A percentile compares a stretch with the other conserved stretches of the same genome.
Evolutionary conservation across 2,888 invertebrate species (phyloP).

Genomic region (Eristalis pertinax): DNA sequence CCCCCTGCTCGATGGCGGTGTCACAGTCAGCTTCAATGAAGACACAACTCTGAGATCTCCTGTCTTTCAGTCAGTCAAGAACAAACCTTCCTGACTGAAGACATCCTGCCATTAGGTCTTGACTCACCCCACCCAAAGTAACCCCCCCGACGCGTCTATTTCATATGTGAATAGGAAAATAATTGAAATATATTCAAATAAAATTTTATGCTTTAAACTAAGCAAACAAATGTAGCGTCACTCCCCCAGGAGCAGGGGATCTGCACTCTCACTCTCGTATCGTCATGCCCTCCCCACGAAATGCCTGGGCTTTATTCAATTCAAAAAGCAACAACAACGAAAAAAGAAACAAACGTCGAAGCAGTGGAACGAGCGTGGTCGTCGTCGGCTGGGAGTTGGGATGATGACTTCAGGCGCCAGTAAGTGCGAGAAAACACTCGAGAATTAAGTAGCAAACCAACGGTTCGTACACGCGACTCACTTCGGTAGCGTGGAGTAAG

Average conservation of each 20-base stretch:
- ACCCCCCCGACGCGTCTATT: background rate
- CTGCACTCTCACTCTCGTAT: background rate
- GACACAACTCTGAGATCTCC: too few relatives aligned
- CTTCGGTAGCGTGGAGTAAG: constrained; percentile 19
- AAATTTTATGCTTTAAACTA: background rate
- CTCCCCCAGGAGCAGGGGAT: background rate
- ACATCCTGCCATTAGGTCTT: background rate
- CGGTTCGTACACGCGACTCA: constrained; percentile 37
- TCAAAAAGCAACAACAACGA: background rate
- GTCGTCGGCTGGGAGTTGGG: background rate
- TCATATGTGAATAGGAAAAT: background rate
- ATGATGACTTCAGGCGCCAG: constrained; percentile 54
- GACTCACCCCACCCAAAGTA: background rate
- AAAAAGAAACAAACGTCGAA: background rate
- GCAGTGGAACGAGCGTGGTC: background rate
- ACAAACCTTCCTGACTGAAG: too few relatives aligned
- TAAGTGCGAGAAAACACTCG: constrained; percentile 66
- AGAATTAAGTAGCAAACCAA: constrained; percentile 61
- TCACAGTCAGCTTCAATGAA: too few relatives aligned
- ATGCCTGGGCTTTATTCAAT: background rate
- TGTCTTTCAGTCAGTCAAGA: too few relatives aligned
- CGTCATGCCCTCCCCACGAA: background rate
- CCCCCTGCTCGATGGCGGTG: too few relatives aligned
- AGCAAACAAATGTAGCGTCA: constrained; percentile 26
- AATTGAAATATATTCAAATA: constrained; percentile 1